Evolutionary conservation across 2,113 vertebrate species (phyloP).

Genomic region (Psittacus erithacus): DNA sequence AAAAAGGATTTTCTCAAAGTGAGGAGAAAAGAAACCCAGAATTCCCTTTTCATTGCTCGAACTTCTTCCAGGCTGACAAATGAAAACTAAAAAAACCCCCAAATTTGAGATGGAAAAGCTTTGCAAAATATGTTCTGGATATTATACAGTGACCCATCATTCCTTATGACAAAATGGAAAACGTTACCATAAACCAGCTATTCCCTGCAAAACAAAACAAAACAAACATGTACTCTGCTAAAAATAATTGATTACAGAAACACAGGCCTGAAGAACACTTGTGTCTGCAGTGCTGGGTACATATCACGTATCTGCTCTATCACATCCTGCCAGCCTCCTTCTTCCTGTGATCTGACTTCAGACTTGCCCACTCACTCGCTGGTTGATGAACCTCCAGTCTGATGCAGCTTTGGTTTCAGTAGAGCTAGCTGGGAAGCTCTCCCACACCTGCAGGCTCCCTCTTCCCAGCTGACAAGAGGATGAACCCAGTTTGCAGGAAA

Average conservation of each 20-base stretch:
- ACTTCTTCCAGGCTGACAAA: not conserved
- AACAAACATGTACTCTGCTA: not conserved
- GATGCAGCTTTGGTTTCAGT: not conserved
- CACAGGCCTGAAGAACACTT: rapidly evolving
- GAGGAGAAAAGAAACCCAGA: not conserved
- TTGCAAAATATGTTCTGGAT: not conserved
- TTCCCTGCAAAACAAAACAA: not conserved
- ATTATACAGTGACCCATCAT: rapidly evolving
- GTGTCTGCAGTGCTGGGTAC: rapidly evolving
- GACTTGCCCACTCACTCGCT: not conserved
- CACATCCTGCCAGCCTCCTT: not conserved
- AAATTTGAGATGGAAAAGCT: not conserved
- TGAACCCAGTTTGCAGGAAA: not conserved
- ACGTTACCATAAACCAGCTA: not conserved
- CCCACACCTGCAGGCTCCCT: not conserved
- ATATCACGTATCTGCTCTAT: not conserved
- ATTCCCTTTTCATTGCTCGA: not conserved
- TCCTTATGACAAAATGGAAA: not conserved
- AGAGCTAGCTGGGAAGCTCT: not conserved
- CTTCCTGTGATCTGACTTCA: not conserved
- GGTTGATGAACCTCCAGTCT: not conserved
- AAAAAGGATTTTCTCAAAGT: not conserved
- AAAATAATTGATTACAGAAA: not conserved
- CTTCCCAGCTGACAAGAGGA: not conserved
- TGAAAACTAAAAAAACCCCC: rapidly evolving